Percentiles rank a stretch among this genome's conserved stretches.
Evolutionary conservation across 2,113 vertebrate genomes (phyloP).

Genomic region (Toxotes jaculatrix): DNA sequence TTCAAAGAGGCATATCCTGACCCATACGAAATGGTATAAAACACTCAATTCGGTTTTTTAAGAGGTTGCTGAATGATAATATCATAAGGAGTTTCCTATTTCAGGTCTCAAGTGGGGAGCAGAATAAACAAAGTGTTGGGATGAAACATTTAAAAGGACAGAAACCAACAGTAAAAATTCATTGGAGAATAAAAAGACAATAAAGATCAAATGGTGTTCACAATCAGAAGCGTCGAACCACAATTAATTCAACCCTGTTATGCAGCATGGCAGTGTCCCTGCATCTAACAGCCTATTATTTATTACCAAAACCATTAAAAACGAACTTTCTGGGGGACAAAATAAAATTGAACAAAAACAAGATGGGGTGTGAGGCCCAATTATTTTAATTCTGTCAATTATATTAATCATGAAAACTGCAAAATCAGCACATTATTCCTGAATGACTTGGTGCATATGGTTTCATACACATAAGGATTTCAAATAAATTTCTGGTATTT

Average conservation of each 20-base stretch:
- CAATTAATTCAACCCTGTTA: background rate
- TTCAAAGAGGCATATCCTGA: constrained; percentile 35
- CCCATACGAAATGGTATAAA: constrained; percentile 20
- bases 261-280: background rate
- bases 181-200: background rate
- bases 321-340: background rate
- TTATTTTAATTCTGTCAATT: background rate
- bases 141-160: constrained; percentile 8
- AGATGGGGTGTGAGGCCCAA: no score
- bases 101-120: background rate
- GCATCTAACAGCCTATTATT: background rate
- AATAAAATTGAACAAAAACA: background rate
- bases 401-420: background rate
- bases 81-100: background rate
- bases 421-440: constrained; percentile 1
- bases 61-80: constrained; percentile 13
- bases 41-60: constrained; percentile 13
- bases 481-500: constrained; percentile 6
- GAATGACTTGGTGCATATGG: background rate
- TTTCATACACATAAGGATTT: constrained; percentile 1
- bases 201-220: background rate
- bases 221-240: constrained; percentile 3
- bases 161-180: background rate
- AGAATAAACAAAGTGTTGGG: background rate
- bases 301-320: background rate